These are phyloP conservation scores for Kryphioiulus occultus DNA, from an alignment of 2,888 invertebrate genomes.

Conservation along the genomic window DNA sequence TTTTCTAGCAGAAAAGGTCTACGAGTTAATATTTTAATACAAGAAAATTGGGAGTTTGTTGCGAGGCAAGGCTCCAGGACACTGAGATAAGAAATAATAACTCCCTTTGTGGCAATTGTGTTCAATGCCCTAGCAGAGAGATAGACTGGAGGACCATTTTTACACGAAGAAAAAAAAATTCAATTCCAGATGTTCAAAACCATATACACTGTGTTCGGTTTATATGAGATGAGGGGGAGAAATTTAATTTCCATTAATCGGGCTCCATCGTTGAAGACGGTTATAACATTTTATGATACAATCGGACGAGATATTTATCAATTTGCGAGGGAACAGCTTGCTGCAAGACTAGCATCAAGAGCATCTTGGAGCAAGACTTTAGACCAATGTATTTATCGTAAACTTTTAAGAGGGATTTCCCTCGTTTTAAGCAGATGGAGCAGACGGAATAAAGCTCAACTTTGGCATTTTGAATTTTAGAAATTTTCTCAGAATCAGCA, in stretches of 20 bases:
- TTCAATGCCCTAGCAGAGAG: slow-evolving; percentile 19
- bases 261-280: slow-evolving; percentile 26
- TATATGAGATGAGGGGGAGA: neutral
- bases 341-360: neutral
- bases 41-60: slow-evolving; percentile 20
- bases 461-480: neutral
- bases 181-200: slow-evolving; percentile 31
- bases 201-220: neutral
- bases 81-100: neutral
- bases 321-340: slow-evolving; percentile 28
- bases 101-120: slow-evolving; percentile 35
- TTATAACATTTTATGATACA: slow-evolving; percentile 30
- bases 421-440: neutral
- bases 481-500: neutral
- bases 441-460: neutral
- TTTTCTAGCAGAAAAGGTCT: neutral
- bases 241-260: slow-evolving; percentile 31
- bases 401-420: slow-evolving; percentile 8
- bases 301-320: slow-evolving; percentile 35
- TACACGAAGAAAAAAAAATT: neutral
- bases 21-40: slow-evolving; percentile 10
- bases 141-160: neutral
- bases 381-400: neutral
- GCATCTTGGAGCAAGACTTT: neutral
- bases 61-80: neutral